These are phyloP conservation scores for Phylloscopus trochilus DNA, from an alignment of 2,113 vertebrate species.

Conservation along the genomic window DNA sequence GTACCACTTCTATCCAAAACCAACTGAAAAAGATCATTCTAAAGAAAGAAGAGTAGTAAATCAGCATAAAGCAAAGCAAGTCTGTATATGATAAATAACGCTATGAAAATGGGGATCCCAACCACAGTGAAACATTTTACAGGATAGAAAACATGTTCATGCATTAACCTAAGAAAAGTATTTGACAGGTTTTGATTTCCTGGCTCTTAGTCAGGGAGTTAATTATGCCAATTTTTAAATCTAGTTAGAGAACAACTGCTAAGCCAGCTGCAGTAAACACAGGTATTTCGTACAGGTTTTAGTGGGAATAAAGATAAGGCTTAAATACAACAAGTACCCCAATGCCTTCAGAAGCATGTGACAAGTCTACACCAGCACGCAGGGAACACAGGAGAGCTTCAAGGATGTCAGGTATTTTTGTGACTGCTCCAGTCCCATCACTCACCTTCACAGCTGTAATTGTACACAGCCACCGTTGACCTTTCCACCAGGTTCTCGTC, in stretches of 20 bases:
- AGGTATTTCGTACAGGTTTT: not conserved
- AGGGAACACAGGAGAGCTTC: not conserved
- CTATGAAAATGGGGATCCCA: slow-evolving; percentile 30
- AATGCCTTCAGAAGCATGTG: not conserved
- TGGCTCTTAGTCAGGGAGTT: slow-evolving; percentile 31
- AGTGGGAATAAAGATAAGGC: not conserved
- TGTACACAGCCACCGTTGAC: slow-evolving; percentile 94
- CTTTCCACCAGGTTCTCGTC: slow-evolving; percentile 91
- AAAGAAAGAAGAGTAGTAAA: slow-evolving; percentile 11
- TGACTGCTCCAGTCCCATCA: not conserved
- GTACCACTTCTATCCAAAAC: not conserved
- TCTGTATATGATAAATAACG: slow-evolving; percentile 7
- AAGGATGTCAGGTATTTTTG: not conserved
- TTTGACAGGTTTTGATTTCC: slow-evolving; percentile 36
- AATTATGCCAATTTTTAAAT: slow-evolving; percentile 30
- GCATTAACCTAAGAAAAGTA: not conserved
- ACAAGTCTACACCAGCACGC: not conserved
- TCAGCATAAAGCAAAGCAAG: slow-evolving; percentile 21
- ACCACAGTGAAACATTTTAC: not conserved
- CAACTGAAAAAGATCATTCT: not conserved
- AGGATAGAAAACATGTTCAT: slow-evolving; percentile 23
- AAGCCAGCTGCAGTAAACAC: not conserved
- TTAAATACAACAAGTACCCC: not conserved
- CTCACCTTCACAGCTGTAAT: slow-evolving; percentile 85
- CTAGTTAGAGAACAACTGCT: not conserved